A percentile compares a stretch with the other conserved stretches of the same genome.
Conservation (phyloP, 2,113 vertebrate species). For the Alethe diademata region DNA sequence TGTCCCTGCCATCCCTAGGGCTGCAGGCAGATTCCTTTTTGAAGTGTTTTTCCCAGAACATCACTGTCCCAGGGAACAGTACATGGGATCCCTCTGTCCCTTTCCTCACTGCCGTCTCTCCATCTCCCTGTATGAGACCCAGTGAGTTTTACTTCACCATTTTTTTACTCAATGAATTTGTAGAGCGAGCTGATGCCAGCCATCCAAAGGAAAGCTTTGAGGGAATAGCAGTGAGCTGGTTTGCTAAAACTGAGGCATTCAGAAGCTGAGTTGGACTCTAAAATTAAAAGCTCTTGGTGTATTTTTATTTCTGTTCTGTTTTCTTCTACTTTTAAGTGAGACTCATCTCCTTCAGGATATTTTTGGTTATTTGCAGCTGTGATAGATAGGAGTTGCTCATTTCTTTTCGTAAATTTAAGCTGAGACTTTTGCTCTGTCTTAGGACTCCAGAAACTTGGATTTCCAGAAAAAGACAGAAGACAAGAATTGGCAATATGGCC, state of each 20-base stretch:
- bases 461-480: not conserved
- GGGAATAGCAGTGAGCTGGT: not conserved
- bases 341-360: not conserved
- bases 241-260: not conserved
- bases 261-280: not conserved
- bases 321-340: conserved; percentile 10
- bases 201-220: not conserved
- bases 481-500: not conserved
- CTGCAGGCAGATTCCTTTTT: not conserved
- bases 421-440: not conserved
- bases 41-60: not conserved
- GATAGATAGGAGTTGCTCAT: not conserved
- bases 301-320: conserved; percentile 34
- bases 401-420: not conserved
- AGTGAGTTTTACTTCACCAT: not conserved
- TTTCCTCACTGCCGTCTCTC: not conserved
- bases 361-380: conserved; percentile 27
- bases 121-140: not conserved
- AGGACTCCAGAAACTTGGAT: not conserved
- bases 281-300: conserved; percentile 21
- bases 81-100: not conserved
- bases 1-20: not conserved
- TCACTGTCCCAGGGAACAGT: not conserved
- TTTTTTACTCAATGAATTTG: not conserved
- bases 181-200: not conserved